Percentiles rank a stretch among this genome's conserved stretches.
These are phyloP conservation scores for Karalla daura DNA, from an alignment of 2,797 vertebrate species.

Conservation along the genomic window DNA sequence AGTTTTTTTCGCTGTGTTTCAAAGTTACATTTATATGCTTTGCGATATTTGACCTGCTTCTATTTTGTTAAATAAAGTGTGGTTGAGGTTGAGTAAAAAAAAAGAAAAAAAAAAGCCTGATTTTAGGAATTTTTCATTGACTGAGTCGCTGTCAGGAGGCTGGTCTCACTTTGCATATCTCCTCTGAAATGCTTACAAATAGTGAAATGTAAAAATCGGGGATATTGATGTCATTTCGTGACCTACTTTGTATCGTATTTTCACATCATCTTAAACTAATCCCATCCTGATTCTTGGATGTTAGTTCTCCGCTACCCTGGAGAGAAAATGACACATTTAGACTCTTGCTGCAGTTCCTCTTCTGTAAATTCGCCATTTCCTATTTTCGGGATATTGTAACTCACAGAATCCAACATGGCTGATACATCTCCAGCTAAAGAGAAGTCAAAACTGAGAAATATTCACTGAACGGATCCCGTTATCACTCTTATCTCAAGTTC, in stretches of 20 bases:
- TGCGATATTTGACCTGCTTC: slow-evolving; percentile 87
- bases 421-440: neutral
- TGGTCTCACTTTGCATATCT: slow-evolving; percentile 18
- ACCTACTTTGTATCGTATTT: neutral
- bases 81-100: slow-evolving; percentile 84
- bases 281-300: slow-evolving; percentile 11
- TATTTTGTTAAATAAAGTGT: slow-evolving; percentile 89
- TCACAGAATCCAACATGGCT: neutral
- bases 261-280: neutral
- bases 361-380: neutral
- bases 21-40: slow-evolving; percentile 86
- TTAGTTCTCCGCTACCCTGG: neutral
- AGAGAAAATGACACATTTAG: slow-evolving; percentile 34
- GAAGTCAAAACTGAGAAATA: neutral
- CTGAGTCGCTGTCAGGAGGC: neutral
- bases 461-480: neutral
- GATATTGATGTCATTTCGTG: neutral
- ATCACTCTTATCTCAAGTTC: neutral
- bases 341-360: slow-evolving; percentile 20
- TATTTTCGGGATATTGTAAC: neutral
- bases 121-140: slow-evolving; percentile 43
- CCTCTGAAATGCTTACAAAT: neutral
- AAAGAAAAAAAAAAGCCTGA: slow-evolving; percentile 18
- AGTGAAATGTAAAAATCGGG: neutral
- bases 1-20: slow-evolving; percentile 82